phyloP scores from a whole-genome alignment of 1,140 invertebrate species.

The Diabrotica virgifera region DNA sequence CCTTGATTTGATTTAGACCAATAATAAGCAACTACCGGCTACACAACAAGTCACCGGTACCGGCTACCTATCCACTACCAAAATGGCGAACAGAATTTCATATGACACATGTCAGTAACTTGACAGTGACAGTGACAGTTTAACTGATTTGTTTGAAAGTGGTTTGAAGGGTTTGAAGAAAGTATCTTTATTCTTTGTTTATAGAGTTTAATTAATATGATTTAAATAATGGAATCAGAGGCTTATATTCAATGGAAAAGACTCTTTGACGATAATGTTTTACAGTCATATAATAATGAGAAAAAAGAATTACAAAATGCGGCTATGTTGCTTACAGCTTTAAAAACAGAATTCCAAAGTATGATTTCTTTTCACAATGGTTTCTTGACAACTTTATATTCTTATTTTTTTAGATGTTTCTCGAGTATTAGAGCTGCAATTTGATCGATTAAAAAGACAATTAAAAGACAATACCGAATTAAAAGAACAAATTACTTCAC shows the following conservation, averaged over 20 bases:
- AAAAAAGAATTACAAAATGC: conserved; percentile 22
- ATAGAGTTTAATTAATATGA: too few species aligned
- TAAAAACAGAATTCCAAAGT: conserved; percentile 26
- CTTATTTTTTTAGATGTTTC: conserved; percentile 21
- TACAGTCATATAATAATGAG: conserved; percentile 16
- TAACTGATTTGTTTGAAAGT: too few species aligned
- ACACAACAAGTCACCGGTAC: too few species aligned
- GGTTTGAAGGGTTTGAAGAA: too few species aligned
- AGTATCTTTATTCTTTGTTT: too few species aligned
- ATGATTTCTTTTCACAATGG: not conserved
- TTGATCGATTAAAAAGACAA: conserved; percentile 8
- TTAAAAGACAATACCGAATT: conserved; percentile 18
- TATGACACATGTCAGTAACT: too few species aligned
- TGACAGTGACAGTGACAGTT: too few species aligned
- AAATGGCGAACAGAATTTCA: too few species aligned
- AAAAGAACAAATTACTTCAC: conserved; percentile 10
- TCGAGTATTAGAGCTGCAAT: conserved; percentile 7
- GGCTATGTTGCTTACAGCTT: conserved; percentile 22
- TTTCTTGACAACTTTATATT: not conserved
- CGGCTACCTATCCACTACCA: too few species aligned
- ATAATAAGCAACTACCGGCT: too few species aligned
- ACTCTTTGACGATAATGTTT: conserved; percentile 20
- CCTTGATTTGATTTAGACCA: too few species aligned
- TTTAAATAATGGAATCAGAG: conserved; percentile 1
- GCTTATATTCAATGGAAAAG: conserved; percentile 20